Conservation (phyloP, 2,113 vertebrate genomes). For the Ptilonorhynchus violaceus region DNA sequence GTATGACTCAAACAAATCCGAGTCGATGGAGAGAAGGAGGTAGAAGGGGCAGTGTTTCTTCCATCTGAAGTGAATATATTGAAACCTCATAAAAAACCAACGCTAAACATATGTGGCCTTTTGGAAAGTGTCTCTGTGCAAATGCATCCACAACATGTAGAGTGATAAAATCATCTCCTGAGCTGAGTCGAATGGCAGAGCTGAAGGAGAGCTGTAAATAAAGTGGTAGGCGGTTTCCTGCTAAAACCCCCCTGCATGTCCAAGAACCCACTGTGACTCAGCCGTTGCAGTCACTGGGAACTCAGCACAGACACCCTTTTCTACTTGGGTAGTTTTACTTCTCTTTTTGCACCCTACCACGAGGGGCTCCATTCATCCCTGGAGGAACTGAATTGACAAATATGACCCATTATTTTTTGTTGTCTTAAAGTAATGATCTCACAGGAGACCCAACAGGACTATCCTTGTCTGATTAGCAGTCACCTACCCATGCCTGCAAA, state of each 20-base stretch:
- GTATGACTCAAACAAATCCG: neutral
- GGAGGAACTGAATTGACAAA: neutral
- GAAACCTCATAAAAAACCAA: neutral
- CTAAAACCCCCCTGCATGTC: slow-evolving; percentile 58
- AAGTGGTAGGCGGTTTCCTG: slow-evolving; percentile 61
- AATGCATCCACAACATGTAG: neutral
- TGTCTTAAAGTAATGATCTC: neutral
- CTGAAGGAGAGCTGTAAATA: slow-evolving; percentile 47
- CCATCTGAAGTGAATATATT: neutral
- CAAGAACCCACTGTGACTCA: slow-evolving; percentile 55
- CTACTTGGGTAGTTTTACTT: slow-evolving; percentile 29
- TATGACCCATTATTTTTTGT: neutral
- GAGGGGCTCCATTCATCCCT: slow-evolving; percentile 13
- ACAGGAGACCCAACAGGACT: neutral
- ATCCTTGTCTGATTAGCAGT: neutral
- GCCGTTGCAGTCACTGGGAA: slow-evolving; percentile 29
- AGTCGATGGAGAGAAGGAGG: neutral
- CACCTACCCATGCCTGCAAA: neutral
- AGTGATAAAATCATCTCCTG: slow-evolving; percentile 46
- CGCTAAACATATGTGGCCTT: neutral
- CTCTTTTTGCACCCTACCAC: slow-evolving; percentile 11
- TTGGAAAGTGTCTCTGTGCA: slow-evolving; percentile 22
- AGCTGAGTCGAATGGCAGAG: slow-evolving; percentile 36
- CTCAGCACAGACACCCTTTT: neutral
- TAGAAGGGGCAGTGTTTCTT: neutral